Evolutionary conservation across 2,888 invertebrate genomes (phyloP).

Genomic region (Drosophila macrospina): DNA sequence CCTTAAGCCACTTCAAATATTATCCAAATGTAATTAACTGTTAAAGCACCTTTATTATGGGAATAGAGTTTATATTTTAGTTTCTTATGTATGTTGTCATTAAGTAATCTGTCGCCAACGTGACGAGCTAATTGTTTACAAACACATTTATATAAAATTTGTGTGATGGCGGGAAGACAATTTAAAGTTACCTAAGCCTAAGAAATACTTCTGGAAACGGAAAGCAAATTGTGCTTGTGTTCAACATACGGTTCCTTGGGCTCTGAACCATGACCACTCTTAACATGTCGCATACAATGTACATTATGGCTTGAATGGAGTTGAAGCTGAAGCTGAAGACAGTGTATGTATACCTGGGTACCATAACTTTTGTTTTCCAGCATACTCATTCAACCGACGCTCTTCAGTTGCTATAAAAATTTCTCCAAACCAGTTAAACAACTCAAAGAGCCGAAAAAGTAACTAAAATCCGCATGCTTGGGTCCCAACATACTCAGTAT

Average conservation of each 20-base stretch:
- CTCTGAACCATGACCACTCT: constrained; percentile 55
- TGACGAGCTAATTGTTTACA: not conserved
- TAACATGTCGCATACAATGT: constrained; percentile 29
- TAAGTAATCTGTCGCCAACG: not conserved
- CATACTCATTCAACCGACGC: constrained; percentile 45
- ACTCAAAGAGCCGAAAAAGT: constrained; percentile 55
- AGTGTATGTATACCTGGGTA: constrained; percentile 14
- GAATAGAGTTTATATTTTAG: not conserved
- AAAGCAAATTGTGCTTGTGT: constrained; percentile 13
- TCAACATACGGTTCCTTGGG: constrained; percentile 33
- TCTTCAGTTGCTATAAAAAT: constrained; percentile 46
- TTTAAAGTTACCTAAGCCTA: constrained; percentile 23
- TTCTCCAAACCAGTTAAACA: constrained; percentile 60
- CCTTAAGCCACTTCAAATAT: not conserved
- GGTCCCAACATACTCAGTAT: constrained; percentile 38
- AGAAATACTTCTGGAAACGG: constrained; percentile 38
- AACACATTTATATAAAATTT: constrained; percentile 1
- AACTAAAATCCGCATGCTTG: constrained; percentile 35
- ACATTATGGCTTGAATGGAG: constrained; percentile 7
- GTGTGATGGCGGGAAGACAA: constrained; percentile 5
- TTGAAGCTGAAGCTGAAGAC: constrained; percentile 21
- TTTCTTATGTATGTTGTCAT: not conserved
- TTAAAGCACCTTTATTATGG: not conserved
- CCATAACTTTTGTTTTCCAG: constrained; percentile 30
- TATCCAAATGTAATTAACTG: not conserved